Percentiles rank a stretch among this genome's conserved stretches.
Evolutionary conservation across 2,797 vertebrate genomes (phyloP).

Genomic region (Hydrocynus forskahlii): DNA sequence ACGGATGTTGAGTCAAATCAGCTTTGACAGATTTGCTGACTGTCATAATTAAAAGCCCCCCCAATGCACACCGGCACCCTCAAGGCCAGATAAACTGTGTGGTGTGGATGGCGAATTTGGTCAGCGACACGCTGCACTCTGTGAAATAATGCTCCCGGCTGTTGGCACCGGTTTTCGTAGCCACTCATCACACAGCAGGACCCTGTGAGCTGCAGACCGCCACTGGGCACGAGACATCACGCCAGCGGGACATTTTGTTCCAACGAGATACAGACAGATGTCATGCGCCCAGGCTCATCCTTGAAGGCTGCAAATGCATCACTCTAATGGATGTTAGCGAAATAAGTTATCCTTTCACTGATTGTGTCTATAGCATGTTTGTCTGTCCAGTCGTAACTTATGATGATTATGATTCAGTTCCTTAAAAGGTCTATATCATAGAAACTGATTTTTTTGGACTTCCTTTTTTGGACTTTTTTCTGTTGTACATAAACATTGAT

Average conservation of each 20-base stretch:
- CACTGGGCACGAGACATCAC: constrained; percentile 67
- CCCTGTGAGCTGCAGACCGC: constrained; percentile 65
- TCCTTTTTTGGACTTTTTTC: background rate
- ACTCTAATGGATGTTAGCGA: background rate
- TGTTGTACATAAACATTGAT: background rate
- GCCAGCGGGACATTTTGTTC: constrained; percentile 60
- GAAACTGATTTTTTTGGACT: background rate
- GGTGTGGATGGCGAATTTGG: constrained; percentile 66
- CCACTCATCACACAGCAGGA: constrained; percentile 44
- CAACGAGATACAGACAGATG: constrained; percentile 67
- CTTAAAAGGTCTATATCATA: too few species aligned
- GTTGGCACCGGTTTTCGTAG: constrained; percentile 60
- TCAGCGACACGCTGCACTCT: constrained; percentile 59
- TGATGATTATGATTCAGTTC: too few species aligned
- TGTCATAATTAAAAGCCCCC: constrained; percentile 42
- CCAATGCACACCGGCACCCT: constrained; percentile 45
- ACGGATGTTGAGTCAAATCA: constrained; percentile 63
- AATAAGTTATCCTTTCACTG: background rate
- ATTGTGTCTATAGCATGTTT: too few species aligned
- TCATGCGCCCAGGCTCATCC: constrained; percentile 49
- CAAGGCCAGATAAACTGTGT: constrained; percentile 63
- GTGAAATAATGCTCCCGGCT: constrained; percentile 69
- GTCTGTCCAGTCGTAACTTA: too few species aligned
- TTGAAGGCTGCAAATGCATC: constrained; percentile 56
- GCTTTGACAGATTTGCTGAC: constrained; percentile 65